Percentiles rank a stretch among this genome's conserved stretches.
phyloP scores from a whole-genome alignment of 37 sponge, comb jelly and placozoan species.

The Cliona cf. orientalis region DNA sequence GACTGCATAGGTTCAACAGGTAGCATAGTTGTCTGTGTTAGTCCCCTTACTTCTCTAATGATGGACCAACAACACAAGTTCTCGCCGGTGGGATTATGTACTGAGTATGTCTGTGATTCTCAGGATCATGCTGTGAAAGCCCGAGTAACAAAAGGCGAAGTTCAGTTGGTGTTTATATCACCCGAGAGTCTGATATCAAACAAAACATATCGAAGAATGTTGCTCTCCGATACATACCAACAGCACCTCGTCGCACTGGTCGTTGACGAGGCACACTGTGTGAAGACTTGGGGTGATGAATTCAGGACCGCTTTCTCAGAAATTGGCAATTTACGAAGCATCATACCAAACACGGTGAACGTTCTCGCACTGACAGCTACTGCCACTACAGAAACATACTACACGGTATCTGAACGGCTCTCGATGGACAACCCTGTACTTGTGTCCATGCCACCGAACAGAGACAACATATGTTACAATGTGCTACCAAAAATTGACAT shows the following conservation, averaged over 20 bases:
- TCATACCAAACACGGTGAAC: constrained; percentile 35
- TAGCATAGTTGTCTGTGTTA: no score
- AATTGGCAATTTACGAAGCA: constrained; percentile 40
- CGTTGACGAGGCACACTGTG: constrained; percentile 64
- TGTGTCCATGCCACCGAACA: constrained; percentile 32
- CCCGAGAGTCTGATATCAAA: no score
- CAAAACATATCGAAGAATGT: constrained; percentile 12
- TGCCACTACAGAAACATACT: constrained; percentile 35
- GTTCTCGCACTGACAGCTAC: constrained; percentile 47
- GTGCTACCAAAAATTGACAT: constrained; percentile 10
- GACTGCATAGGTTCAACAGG: no score
- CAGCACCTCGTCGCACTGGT: constrained; percentile 32
- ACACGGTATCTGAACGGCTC: constrained; percentile 3
- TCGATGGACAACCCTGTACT: constrained; percentile 13
- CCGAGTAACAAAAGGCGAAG: no score
- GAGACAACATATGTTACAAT: constrained; percentile 24
- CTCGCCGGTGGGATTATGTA: no score
- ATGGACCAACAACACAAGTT: no score
- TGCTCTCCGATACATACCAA: background rate
- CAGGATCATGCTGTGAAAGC: no score
- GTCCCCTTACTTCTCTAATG: no score
- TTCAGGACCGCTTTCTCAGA: constrained; percentile 38
- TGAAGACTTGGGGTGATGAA: constrained; percentile 61
- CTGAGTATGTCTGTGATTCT: no score
- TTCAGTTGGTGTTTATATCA: no score